Conservation (phyloP, 2,888 invertebrate species). For the Idaea biselata region DNA sequence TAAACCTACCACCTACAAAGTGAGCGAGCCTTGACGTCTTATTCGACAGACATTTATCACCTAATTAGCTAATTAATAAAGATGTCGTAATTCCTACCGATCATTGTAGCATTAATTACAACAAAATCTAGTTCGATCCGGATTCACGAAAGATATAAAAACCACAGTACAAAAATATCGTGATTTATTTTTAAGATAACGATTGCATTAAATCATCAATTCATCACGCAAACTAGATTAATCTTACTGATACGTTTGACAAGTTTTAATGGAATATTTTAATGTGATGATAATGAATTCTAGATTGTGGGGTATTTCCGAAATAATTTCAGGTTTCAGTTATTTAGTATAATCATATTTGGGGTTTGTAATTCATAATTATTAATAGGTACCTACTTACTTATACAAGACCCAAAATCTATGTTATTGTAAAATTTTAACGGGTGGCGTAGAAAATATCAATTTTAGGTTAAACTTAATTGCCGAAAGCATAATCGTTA, state of each 20-base stretch:
- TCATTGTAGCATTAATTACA: not conserved
- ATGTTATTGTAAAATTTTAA: too few species aligned
- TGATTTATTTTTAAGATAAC: not conserved
- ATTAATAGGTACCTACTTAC: too few species aligned
- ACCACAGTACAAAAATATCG: not conserved
- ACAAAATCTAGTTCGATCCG: not conserved
- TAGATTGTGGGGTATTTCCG: not conserved
- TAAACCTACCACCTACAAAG: too few species aligned
- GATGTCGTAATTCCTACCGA: not conserved
- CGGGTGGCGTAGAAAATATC: too few species aligned
- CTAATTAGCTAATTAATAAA: not conserved
- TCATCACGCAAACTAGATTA: not conserved
- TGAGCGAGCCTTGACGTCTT: too few species aligned
- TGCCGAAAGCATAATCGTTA: too few species aligned
- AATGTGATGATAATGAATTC: not conserved
- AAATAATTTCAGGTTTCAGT: not conserved
- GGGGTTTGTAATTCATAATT: too few species aligned
- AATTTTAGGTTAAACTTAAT: too few species aligned
- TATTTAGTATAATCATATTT: too few species aligned
- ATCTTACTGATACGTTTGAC: not conserved
- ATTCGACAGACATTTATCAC: not conserved
- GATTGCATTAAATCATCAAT: not conserved
- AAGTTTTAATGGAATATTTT: not conserved
- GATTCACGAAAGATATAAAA: not conserved
- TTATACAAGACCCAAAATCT: too few species aligned